These are phyloP conservation scores for Bolinopsis microptera DNA, from an alignment of 37 sponge, comb jelly and placozoan genomes.

Conservation along the genomic window DNA sequence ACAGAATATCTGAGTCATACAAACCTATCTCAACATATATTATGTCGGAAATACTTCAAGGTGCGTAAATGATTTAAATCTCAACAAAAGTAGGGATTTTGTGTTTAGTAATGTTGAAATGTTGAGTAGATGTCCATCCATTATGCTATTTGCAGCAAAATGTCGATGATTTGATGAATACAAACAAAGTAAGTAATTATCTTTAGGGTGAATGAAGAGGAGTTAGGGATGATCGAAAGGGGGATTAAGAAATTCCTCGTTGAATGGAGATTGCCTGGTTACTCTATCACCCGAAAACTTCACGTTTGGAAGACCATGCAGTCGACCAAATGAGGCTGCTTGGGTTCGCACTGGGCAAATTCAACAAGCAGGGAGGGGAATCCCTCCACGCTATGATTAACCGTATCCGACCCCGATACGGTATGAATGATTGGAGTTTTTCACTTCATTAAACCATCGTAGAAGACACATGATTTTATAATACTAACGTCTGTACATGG, in stretches of 20 bases:
- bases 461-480: too few relatives aligned
- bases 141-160: too few relatives aligned
- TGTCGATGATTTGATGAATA: neutral
- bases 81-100: too few relatives aligned
- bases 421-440: too few relatives aligned
- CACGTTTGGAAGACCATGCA: slow-evolving; percentile 10
- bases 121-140: too few relatives aligned
- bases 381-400: neutral
- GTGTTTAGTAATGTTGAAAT: too few relatives aligned
- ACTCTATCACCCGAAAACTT: neutral
- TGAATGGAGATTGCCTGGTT: neutral
- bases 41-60: neutral
- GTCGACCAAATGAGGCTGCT: neutral
- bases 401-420: neutral
- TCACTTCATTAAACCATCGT: too few relatives aligned
- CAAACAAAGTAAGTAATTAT: too few relatives aligned
- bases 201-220: neutral
- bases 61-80: neutral
- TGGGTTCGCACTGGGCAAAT: neutral
- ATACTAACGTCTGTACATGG: too few relatives aligned
- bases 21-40: neutral
- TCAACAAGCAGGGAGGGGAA: slow-evolving; percentile 4
- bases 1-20: neutral
- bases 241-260: neutral
- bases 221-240: neutral